A percentile compares a stretch with the other conserved stretches of the same genome.
Conservation (phyloP, 2,888 invertebrate genomes). For the Thelaira solivaga region DNA sequence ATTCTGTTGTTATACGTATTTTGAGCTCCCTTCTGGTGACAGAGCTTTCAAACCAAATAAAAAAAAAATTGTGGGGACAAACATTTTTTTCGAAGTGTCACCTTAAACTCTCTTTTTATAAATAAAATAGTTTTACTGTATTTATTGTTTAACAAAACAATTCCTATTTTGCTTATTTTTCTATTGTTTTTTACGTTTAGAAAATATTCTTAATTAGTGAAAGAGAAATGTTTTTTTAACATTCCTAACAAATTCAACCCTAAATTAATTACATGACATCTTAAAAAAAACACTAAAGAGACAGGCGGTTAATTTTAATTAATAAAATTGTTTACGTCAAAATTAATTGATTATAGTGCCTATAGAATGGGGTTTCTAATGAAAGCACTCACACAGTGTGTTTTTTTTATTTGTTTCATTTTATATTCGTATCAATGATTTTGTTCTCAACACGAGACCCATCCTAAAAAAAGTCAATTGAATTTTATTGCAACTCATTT, state of each 20-base stretch:
- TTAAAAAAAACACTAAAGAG: neutral
- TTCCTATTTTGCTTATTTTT: constrained; percentile 2
- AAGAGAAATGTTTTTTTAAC: neutral
- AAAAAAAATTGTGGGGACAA: too few species aligned
- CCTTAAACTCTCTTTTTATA: too few species aligned
- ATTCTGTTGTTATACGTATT: too few species aligned
- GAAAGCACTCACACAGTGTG: neutral
- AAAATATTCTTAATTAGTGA: constrained; percentile 8
- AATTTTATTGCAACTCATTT: constrained; percentile 16
- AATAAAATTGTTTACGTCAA: neutral
- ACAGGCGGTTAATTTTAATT: neutral
- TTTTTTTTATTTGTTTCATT: too few species aligned
- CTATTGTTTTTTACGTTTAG: neutral
- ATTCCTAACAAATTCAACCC: neutral
- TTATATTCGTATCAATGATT: neutral
- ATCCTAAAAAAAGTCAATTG: constrained; percentile 34
- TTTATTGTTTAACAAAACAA: too few species aligned
- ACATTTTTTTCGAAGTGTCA: too few species aligned
- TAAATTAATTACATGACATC: neutral
- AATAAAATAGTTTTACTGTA: too few species aligned
- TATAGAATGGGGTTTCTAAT: neutral
- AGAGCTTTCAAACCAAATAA: too few species aligned
- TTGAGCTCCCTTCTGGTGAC: too few species aligned
- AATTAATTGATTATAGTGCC: constrained; percentile 9
- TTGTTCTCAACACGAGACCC: neutral